Conservation (phyloP, 2,113 vertebrate species). For the Pionites leucogaster region DNA sequence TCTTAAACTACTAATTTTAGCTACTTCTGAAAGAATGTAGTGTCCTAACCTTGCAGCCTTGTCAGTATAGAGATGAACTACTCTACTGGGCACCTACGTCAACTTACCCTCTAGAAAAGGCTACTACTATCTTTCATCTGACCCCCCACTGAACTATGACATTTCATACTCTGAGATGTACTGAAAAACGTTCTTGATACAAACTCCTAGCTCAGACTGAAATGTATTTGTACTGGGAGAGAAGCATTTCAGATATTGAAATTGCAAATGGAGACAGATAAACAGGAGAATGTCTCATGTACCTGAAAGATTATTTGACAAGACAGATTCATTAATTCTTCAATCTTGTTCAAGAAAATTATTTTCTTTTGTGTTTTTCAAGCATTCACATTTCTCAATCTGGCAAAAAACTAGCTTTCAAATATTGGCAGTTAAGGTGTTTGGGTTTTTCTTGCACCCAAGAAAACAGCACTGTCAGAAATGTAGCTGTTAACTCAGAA, state of each 20-base stretch:
- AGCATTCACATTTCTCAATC: neutral
- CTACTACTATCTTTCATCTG: neutral
- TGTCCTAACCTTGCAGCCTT: neutral
- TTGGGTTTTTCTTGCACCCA: too few relatives aligned
- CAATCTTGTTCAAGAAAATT: neutral
- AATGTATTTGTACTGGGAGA: neutral
- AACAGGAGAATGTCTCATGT: neutral
- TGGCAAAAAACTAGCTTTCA: neutral
- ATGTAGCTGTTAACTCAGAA: neutral
- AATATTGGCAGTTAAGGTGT: neutral
- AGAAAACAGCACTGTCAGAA: neutral
- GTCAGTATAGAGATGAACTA: neutral
- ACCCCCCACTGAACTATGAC: neutral
- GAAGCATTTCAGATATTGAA: neutral
- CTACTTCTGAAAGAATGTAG: neutral
- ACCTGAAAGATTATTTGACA: slow-evolving; percentile 12
- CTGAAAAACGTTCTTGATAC: neutral
- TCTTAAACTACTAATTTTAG: neutral
- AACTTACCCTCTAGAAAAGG: neutral
- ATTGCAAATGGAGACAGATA: neutral
- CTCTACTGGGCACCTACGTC: neutral
- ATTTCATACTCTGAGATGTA: neutral
- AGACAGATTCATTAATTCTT: slow-evolving; percentile 10
- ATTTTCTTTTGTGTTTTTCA: slow-evolving; percentile 9
- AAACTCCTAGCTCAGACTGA: neutral